Evolutionary conservation across 2,113 vertebrate species (phyloP), one percentile per base, ranked within the genome.

Genomic region (Trematomus loennbergii): DNA sequence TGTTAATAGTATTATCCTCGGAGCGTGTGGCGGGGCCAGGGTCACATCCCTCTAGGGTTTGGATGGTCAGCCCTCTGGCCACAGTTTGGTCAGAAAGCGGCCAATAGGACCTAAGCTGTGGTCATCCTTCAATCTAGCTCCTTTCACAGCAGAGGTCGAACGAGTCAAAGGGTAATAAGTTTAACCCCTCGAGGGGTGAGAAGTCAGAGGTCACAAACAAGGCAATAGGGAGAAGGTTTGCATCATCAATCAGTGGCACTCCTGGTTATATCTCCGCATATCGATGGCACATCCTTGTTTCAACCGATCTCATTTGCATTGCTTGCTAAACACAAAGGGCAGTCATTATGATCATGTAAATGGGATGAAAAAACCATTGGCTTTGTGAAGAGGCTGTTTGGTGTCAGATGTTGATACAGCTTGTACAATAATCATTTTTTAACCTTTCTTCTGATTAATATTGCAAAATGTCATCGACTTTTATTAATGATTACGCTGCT

Each of bases 91-190:
- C 83, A 81, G 72, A 62, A 52, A 92, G 86, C 87, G 94, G 94
- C 96, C 96, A 96, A 88, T 93, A 85, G 92, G 95, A 94, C 95
- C 94, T 82, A 84, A 94, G 94, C 86, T 82, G 91, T 96, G 96
- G 96, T 95, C 96, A 96, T 96, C 93, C 92, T 95, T 97, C 96
- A 97, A 96, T 96, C 96, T 96, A 94, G 94, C 94, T 92, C 92
- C 94, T 94, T 96, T 92, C 95, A 95, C 94, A 94, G 93, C 91
- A 94, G 95, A 96, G 96, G 96, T 96, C 96, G 95, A 87, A 86
- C 85, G 92, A 95, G 96, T 92, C 96, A 96, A 95, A 96, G 96
- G 96, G 95, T 97, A 98, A 97, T 97, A 97, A 96, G 96, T 97
- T 98, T 97, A 96, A 94, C 94, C 96, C 95, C 87, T 84, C 2